phyloP scores from a whole-genome alignment of 2,113 vertebrate genomes.

The Leptobrachium ailaonicum region DNA sequence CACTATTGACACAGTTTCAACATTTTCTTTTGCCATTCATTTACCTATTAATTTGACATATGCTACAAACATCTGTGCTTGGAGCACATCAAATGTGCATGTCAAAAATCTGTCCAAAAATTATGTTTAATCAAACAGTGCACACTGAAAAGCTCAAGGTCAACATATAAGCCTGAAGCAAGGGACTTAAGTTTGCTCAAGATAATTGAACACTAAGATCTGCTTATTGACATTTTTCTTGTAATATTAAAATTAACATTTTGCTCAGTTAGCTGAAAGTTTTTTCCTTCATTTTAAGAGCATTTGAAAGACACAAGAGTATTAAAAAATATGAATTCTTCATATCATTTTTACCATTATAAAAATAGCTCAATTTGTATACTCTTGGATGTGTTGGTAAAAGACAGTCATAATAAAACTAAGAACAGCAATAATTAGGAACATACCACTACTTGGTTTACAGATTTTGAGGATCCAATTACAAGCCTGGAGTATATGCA shows the following conservation, averaged over 20 bases:
- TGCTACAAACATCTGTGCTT: not conserved
- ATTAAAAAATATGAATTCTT: no score
- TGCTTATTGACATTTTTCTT: not conserved
- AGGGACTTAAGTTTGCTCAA: not conserved
- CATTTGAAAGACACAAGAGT: no score
- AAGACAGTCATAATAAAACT: no score
- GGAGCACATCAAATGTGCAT: not conserved
- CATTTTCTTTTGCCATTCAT: not conserved
- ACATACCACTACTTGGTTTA: no score
- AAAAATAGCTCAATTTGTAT: no score
- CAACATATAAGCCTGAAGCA: not conserved
- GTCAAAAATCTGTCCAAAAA: not conserved
- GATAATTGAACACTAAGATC: not conserved
- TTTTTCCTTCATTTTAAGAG: no score
- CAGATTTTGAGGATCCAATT: no score
- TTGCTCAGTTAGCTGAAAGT: not conserved
- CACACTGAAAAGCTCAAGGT: not conserved
- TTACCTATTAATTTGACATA: conserved; percentile 6
- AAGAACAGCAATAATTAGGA: no score
- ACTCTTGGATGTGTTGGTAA: no score
- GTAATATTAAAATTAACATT: not conserved
- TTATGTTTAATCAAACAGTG: not conserved
- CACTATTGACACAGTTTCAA: not conserved
- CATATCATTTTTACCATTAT: no score
- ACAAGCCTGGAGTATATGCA: no score